These are phyloP conservation scores for Vanacampus margaritifer DNA, from an alignment of 2,113 vertebrate genomes.

Conservation along the genomic window DNA sequence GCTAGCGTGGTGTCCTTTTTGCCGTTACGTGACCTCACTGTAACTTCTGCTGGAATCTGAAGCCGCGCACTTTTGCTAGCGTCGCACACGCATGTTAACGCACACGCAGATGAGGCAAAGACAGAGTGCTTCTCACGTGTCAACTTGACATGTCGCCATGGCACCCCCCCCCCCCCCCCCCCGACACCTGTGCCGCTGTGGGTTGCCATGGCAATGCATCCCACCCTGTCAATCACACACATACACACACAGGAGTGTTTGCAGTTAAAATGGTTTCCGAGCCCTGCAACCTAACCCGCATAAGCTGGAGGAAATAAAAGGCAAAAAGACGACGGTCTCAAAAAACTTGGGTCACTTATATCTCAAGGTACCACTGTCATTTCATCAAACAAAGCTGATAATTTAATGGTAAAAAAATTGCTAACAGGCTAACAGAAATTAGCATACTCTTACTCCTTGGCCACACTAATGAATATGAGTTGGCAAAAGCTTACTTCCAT, in stretches of 20 bases:
- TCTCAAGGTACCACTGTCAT: too few species aligned
- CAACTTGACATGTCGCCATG: constrained; percentile 49
- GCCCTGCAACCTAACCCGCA: too few species aligned
- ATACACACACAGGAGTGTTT: background rate
- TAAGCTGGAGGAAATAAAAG: too few species aligned
- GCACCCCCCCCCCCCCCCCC: constrained; percentile 45
- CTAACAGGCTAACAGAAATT: background rate
- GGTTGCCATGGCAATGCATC: constrained; percentile 35
- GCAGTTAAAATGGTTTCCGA: background rate
- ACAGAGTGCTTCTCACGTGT: constrained; percentile 46
- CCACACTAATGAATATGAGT: background rate
- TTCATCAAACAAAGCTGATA: too few species aligned
- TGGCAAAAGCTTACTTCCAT: background rate
- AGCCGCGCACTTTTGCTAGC: constrained; percentile 3
- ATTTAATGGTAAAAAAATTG: background rate
- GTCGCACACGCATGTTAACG: too few species aligned
- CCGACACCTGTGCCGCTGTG: constrained; percentile 48
- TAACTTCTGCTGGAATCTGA: background rate
- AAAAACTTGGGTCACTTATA: too few species aligned
- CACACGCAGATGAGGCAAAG: constrained; percentile 12
- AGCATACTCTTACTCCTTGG: background rate
- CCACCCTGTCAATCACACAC: constrained; percentile 42
- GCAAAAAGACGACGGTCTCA: too few species aligned
- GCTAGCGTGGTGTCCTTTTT: background rate
- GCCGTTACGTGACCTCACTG: background rate